Evolutionary conservation across 2,797 vertebrate genomes (phyloP), one percentile per base, ranked within the genome.

Genomic region (Coccyzus lansbergi): DNA sequence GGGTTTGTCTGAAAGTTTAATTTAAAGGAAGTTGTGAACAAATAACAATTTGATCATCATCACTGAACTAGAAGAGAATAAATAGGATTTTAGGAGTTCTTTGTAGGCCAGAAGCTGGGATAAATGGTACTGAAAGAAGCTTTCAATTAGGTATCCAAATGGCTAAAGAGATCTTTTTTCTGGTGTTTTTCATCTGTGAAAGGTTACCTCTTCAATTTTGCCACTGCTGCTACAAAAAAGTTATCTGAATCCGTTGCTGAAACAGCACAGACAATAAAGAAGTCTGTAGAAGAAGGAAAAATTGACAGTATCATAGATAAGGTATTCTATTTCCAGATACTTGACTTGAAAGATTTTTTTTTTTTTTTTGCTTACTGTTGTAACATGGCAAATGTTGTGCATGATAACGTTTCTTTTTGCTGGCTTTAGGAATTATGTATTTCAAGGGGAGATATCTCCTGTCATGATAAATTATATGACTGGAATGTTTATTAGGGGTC

Each of bases 241-340:
- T 98, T 99, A 94, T 99, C 99, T 0, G 99, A 99, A 34, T 99
- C 99, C 0, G 97, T 99, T 96, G 97, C 98, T 0, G 99, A 98
- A 97, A 99, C 99, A 1, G 99, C 99, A n/a, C 99, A 99, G 86
- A 99, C 97, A 10, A 98, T 99, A 96, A 99, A 99, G 98, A 99
- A 99, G 96, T 99, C 98, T 4, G 99, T 99, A 34, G 99, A 99
- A 96, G 99, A 99, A 90, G 98, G 99, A 26, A 99, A 99, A 76
- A 99, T 99, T 5, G 99, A 99, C 86, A 98, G 98, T 88, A 99
- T 99, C 95, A 98, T 99, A 65, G 99, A 99, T 94, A 99, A 99
- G 98, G 99, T 96, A 98, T 71, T 93, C 82, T 69, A 75, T 89
- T 95, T 88, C 46, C 80, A 7, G 21, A 46, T 78, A 20, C 34